Conservation (phyloP, 2,113 vertebrate species). For the Mionectes macconnelli region DNA sequence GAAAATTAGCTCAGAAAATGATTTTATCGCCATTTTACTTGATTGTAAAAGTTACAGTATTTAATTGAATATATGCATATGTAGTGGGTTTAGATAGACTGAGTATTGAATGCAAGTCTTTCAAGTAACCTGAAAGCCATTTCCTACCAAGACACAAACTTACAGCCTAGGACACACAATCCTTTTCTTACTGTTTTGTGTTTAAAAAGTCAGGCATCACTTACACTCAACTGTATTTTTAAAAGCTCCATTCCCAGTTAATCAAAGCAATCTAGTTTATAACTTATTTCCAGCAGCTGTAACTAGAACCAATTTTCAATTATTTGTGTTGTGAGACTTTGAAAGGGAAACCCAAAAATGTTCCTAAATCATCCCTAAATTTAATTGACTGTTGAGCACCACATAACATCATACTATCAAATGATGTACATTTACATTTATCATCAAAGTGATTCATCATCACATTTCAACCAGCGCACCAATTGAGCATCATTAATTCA, state of each 20-base stretch:
- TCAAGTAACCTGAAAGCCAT: neutral
- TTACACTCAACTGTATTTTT: neutral
- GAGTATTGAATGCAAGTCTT: neutral
- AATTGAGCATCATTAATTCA: neutral
- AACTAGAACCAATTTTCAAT: neutral
- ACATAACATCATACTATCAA: neutral
- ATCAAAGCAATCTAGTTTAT: neutral
- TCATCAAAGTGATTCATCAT: neutral
- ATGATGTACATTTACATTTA: neutral
- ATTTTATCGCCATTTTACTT: neutral
- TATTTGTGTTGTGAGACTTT: neutral
- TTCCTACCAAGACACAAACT: neutral
- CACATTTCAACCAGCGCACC: neutral
- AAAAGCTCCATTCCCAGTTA: neutral
- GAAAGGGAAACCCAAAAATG: neutral
- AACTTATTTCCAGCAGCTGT: neutral
- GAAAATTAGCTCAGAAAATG: neutral
- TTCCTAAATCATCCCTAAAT: neutral
- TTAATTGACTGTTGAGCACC: neutral
- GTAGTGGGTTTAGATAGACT: neutral
- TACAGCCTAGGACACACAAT: neutral
- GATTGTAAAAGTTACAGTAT: neutral
- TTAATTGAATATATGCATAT: accelerated
- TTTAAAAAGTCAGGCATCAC: neutral
- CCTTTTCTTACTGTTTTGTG: neutral